Conservation (phyloP, 1,140 invertebrate genomes). For the Pachyrhynchus sulphureomaculatus region DNA sequence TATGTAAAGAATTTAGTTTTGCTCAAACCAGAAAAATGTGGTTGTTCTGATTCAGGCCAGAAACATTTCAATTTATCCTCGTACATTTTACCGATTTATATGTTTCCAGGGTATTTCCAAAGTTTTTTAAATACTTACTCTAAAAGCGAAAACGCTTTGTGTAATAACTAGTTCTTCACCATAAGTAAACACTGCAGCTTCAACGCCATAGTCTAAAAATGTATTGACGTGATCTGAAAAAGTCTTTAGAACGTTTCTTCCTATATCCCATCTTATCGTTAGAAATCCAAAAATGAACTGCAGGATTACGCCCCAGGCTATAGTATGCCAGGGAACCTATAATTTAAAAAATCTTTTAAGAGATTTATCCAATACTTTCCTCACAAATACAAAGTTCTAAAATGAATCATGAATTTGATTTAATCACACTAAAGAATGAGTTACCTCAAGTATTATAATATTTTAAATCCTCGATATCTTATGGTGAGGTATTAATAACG, state of each 20-base stretch:
- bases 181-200: conserved; percentile 85
- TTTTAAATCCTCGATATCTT: too few relatives aligned
- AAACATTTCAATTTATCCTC: too few relatives aligned
- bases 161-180: conserved; percentile 64
- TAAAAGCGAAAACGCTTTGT: conserved; percentile 72
- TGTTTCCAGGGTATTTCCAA: too few relatives aligned
- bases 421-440: too few relatives aligned
- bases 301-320: conserved; percentile 76
- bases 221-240: conserved; percentile 75
- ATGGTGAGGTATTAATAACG: too few relatives aligned
- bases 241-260: conserved; percentile 76
- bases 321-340: conserved; percentile 74
- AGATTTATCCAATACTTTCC: neutral
- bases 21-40: too few relatives aligned
- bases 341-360: neutral
- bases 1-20: too few relatives aligned
- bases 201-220: conserved; percentile 77
- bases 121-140: conserved; percentile 64
- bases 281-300: conserved; percentile 87
- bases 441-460: too few relatives aligned
- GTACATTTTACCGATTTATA: too few relatives aligned
- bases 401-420: neutral
- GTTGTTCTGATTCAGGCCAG: too few relatives aligned
- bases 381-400: neutral
- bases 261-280: conserved; percentile 81